Conservation (phyloP, 2,797 vertebrate species). For the Diplodus puntazzo region DNA sequence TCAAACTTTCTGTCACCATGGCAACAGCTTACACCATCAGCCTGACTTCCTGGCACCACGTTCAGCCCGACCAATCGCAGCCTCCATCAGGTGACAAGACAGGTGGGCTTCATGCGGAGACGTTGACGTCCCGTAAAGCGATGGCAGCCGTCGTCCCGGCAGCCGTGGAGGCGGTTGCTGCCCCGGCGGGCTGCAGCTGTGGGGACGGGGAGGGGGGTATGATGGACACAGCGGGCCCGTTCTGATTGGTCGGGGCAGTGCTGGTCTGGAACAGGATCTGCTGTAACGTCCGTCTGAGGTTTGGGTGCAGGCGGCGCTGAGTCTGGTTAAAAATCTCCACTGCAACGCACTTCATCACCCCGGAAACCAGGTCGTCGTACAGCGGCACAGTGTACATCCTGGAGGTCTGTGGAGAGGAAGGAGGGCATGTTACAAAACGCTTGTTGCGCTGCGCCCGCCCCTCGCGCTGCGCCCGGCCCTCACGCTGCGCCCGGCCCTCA, state of each 20-base stretch:
- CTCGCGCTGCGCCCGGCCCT: no score
- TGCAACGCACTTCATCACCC: conserved; percentile 93
- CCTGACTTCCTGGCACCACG: neutral
- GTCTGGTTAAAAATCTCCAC: conserved; percentile 96
- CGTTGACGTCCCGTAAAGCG: conserved; percentile 93
- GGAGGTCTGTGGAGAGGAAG: conserved; percentile 87
- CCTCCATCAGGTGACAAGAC: neutral
- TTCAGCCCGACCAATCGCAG: neutral
- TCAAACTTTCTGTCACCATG: neutral
- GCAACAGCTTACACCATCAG: neutral
- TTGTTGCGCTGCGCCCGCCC: no score
- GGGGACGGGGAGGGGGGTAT: conserved; percentile 55
- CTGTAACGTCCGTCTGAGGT: conserved; percentile 93
- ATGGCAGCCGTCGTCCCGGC: conserved; percentile 79
- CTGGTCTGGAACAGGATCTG: conserved; percentile 93
- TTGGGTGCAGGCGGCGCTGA: conserved; percentile 93
- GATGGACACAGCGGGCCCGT: conserved; percentile 53
- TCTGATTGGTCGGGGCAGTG: conserved; percentile 74
- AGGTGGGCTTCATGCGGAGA: conserved; percentile 87
- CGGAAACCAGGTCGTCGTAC: conserved; percentile 95
- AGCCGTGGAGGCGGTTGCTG: conserved; percentile 35
- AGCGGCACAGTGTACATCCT: conserved; percentile 98
- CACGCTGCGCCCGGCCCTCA: no score
- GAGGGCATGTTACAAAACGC: neutral
- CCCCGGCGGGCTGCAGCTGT: conserved; percentile 30